Evolutionary conservation across 2,113 vertebrate genomes (phyloP).

Genomic region (Azemiops feae): DNA sequence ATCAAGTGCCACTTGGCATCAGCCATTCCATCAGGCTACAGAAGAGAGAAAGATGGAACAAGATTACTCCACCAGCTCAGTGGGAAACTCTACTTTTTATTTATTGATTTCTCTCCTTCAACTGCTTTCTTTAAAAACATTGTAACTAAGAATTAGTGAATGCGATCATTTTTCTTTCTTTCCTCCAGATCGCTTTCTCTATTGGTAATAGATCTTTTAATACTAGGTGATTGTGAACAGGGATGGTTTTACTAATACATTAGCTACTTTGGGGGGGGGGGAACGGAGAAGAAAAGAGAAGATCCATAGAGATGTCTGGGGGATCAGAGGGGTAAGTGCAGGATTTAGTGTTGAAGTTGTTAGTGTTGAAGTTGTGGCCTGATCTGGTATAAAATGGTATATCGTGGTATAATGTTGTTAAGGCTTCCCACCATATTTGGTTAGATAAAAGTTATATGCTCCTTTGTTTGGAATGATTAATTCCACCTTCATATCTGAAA

Average conservation of each 20-base stretch:
- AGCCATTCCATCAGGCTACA: neutral
- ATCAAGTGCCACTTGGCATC: neutral
- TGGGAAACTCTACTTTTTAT: neutral
- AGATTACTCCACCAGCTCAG: neutral
- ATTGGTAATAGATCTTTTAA: neutral
- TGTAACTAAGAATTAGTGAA: neutral
- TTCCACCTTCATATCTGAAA: neutral
- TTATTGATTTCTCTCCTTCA: neutral
- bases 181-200: neutral
- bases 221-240: neutral
- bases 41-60: neutral
- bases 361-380: neutral
- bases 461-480: neutral
- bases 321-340: neutral
- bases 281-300: neutral
- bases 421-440: neutral
- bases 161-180: neutral
- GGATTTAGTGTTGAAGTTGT: neutral
- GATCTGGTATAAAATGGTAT: neutral
- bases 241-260: neutral
- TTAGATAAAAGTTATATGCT: neutral
- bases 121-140: neutral
- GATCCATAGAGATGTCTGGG: neutral
- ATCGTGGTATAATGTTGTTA: neutral
- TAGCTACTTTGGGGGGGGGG: neutral